phyloP scores from a whole-genome alignment of 2,113 vertebrate genomes.

The Megaleporinus macrocephalus region DNA sequence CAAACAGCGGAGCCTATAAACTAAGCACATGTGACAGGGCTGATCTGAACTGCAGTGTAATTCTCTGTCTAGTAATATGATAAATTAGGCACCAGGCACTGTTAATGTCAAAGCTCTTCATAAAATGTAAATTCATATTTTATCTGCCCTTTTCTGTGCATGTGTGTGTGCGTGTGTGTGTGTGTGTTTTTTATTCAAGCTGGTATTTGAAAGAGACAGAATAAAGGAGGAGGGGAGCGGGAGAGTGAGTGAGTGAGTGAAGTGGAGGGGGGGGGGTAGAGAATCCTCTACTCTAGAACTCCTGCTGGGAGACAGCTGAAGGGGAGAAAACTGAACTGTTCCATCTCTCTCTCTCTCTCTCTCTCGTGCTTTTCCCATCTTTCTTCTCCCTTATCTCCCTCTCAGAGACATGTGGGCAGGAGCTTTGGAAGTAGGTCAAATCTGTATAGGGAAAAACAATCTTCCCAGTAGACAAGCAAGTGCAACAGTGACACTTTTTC shows the following conservation, averaged over 20 bases:
- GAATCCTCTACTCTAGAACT: conserved; percentile 38
- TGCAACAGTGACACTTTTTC: conserved; percentile 27
- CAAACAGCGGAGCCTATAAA: neutral
- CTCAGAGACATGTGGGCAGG: conserved; percentile 51
- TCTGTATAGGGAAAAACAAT: conserved; percentile 46
- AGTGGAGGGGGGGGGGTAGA: conserved; percentile 15
- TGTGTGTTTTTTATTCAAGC: neutral
- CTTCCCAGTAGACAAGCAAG: conserved; percentile 32
- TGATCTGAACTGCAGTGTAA: conserved; percentile 8
- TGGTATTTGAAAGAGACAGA: neutral
- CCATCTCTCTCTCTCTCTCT: conserved; percentile 31
- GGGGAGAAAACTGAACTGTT: conserved; percentile 14
- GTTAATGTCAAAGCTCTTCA: neutral
- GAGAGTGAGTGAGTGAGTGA: neutral
- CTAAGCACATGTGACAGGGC: neutral
- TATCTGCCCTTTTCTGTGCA: neutral
- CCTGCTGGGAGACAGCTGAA: conserved; percentile 37
- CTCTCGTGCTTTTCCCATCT: conserved; percentile 18
- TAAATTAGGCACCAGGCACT: conserved; percentile 16
- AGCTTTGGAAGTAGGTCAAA: conserved; percentile 66
- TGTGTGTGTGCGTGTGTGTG: too few relatives aligned
- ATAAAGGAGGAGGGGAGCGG: neutral
- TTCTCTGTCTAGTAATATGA: conserved; percentile 22
- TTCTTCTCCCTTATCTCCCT: conserved; percentile 37
- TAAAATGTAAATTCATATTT: neutral